Evolutionary conservation across 1,140 invertebrate species (phyloP).

Genomic region (Apis dorsata): DNA sequence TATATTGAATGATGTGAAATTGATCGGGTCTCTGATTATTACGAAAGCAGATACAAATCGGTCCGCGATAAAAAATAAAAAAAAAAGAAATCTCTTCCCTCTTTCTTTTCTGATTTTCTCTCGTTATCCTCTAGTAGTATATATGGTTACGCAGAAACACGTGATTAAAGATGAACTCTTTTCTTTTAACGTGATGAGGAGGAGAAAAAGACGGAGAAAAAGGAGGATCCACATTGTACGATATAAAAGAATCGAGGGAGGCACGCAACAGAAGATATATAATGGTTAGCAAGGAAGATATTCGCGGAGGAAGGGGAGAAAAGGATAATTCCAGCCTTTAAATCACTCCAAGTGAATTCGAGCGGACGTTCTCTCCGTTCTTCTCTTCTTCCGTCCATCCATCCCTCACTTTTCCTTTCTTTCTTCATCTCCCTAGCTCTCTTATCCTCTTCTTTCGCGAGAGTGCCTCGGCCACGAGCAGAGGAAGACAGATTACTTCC

Average conservation of each 20-base stretch:
- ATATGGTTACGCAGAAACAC: background rate
- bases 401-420: background rate
- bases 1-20: slow-evolving; percentile 7
- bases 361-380: slow-evolving; percentile 46
- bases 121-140: background rate
- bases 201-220: background rate
- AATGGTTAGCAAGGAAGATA: slow-evolving; percentile 9
- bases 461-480: slow-evolving; percentile 36
- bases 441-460: slow-evolving; percentile 48
- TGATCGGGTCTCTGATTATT: background rate
- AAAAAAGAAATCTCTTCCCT: background rate
- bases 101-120: background rate
- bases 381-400: slow-evolving; percentile 6
- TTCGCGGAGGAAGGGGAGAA: slow-evolving; percentile 2
- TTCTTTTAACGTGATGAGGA: background rate
- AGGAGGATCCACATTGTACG: slow-evolving; percentile 23
- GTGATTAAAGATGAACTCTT: background rate
- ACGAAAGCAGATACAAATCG: background rate
- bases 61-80: background rate
- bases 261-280: slow-evolving; percentile 12
- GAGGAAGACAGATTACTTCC: slow-evolving; percentile 71
- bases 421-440: background rate
- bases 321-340: slow-evolving; percentile 60
- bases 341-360: slow-evolving; percentile 64
- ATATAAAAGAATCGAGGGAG: slow-evolving; percentile 37